phyloP scores from a whole-genome alignment of 2,888 invertebrate genomes.

The Lasioglossum zephyrum region DNA sequence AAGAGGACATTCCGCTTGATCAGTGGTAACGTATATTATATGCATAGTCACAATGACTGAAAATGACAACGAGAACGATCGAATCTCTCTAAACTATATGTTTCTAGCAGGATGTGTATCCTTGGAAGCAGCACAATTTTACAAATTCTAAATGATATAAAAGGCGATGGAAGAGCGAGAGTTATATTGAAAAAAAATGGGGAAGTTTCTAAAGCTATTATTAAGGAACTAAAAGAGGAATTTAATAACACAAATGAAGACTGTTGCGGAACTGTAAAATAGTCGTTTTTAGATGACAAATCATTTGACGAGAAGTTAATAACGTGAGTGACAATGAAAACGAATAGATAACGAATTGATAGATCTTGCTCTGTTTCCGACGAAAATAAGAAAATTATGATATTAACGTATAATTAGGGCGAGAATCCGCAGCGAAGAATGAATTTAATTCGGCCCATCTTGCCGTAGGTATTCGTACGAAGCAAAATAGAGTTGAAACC shows the following conservation, averaged over 20 bases:
- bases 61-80: background rate
- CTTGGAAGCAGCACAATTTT: conserved; percentile 48
- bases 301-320: conserved; percentile 53
- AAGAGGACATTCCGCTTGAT: conserved; percentile 45
- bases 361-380: conserved; percentile 53
- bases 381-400: conserved; percentile 50
- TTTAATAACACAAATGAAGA: conserved; percentile 68
- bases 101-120: conserved; percentile 35
- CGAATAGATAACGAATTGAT: conserved; percentile 38
- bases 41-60: background rate
- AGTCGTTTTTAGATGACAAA: conserved; percentile 64
- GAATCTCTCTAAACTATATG: background rate
- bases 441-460: conserved; percentile 58
- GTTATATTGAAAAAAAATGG: conserved; percentile 36
- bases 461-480: conserved; percentile 63
- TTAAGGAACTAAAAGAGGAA: conserved; percentile 58
- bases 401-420: conserved; percentile 36
- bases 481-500: conserved; percentile 48
- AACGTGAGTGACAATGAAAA: conserved; percentile 43
- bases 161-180: conserved; percentile 13
- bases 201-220: conserved; percentile 53
- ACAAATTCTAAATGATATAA: conserved; percentile 57
- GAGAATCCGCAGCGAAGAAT: conserved; percentile 37
- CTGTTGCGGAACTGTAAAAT: conserved; percentile 69
- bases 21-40: conserved; percentile 32